Percentiles rank a stretch among this genome's conserved stretches.
Conservation (phyloP, 2,797 vertebrate genomes). For the Lithobates pipiens region DNA sequence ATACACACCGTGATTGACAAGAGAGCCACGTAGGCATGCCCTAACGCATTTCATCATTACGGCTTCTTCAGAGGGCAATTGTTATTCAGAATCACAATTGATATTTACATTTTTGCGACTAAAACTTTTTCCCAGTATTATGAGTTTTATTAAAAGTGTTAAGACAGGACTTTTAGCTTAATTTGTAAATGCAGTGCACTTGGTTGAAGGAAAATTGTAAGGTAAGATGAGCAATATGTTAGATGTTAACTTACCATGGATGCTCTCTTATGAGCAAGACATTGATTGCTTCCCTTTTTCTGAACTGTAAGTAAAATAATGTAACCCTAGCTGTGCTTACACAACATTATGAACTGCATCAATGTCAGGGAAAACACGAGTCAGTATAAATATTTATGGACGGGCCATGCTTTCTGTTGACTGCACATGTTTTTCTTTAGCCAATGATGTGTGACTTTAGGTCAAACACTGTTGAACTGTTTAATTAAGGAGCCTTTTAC, state of each 20-base stretch:
- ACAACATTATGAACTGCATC: background rate
- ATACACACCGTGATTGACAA: no score
- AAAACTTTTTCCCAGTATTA: no score
- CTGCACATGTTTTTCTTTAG: background rate
- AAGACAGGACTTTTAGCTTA: no score
- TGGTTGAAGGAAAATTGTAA: no score
- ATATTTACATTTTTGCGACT: no score
- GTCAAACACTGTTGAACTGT: conserved; percentile 4
- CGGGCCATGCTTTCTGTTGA: background rate
- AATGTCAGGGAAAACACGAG: background rate
- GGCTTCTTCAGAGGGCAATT: no score
- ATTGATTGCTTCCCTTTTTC: background rate
- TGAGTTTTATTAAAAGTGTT: no score
- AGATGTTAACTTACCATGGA: background rate
- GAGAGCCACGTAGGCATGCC: no score
- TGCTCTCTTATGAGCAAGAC: background rate
- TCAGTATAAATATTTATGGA: conserved; percentile 21
- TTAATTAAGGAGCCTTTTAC: background rate
- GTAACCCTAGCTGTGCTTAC: background rate
- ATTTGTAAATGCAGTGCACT: no score
- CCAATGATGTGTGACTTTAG: conserved; percentile 7
- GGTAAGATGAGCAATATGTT: background rate
- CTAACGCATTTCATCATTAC: no score
- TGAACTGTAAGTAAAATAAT: background rate
- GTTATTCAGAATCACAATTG: no score